A percentile compares a stretch with the other conserved stretches of the same genome.
phyloP scores from a whole-genome alignment of 2,113 vertebrate genomes.

The Ciconia boyciana region DNA sequence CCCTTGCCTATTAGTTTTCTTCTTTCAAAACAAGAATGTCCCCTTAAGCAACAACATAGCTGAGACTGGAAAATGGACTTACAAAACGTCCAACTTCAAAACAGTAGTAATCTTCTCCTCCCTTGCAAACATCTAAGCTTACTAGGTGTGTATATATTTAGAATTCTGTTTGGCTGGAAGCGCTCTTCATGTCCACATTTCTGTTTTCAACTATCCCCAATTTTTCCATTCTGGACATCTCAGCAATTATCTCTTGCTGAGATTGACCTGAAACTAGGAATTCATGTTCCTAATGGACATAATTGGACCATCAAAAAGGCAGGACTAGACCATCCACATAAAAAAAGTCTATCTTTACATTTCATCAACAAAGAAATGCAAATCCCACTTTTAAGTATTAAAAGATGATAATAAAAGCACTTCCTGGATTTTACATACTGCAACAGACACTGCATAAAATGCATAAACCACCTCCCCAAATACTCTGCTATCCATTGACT shows the following conservation, averaged over 20 bases:
- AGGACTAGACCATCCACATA: not conserved
- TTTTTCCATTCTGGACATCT: not conserved
- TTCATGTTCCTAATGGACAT: not conserved
- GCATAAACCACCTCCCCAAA: not conserved
- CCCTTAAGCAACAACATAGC: not conserved
- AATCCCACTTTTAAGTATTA: not conserved
- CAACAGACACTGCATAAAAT: not conserved
- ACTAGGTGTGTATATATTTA: not conserved
- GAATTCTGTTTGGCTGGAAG: not conserved
- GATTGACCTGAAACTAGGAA: not conserved
- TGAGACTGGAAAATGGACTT: not conserved
- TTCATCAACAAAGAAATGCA: not conserved
- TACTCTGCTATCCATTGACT: not conserved
- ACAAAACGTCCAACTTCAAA: not conserved
- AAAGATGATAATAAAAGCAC: not conserved
- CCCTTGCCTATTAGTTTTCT: not conserved
- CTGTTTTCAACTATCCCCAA: not conserved
- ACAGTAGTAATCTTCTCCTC: not conserved
- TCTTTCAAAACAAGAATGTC: not conserved
- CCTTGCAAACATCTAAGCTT: not conserved
- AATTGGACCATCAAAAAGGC: not conserved
- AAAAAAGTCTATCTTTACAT: not conserved
- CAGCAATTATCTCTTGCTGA: not conserved
- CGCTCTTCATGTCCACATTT: not conserved
- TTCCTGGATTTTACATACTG: not conserved